Percentiles rank a stretch among this genome's conserved stretches.
Evolutionary conservation across 2,797 vertebrate species (phyloP).

Genomic region (Anas acuta): DNA sequence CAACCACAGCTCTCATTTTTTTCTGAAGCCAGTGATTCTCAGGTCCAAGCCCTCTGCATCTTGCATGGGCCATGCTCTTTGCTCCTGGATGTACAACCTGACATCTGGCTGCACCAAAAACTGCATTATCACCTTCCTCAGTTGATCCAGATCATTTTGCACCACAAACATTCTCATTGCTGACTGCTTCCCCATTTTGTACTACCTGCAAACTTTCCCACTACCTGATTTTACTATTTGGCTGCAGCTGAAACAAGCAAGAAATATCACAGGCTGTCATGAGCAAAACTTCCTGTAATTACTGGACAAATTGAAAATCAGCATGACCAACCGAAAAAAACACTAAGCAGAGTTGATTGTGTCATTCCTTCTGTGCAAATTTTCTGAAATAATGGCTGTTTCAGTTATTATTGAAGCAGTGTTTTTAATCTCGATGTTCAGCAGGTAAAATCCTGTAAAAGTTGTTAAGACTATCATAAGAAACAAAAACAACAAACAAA

Average conservation of each 20-base stretch:
- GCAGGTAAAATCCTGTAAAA: not conserved
- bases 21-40: not conserved
- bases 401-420: not conserved
- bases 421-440: not conserved
- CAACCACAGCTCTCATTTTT: not conserved
- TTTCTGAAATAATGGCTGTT: not conserved
- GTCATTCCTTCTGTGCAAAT: not conserved
- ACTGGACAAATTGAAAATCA: not conserved
- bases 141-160: not conserved
- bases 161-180: not conserved
- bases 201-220: not conserved
- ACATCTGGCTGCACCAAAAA: not conserved
- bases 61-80: not conserved
- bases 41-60: not conserved
- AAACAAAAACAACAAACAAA: not conserved
- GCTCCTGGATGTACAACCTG: rapidly evolving
- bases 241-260: not conserved
- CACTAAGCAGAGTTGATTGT: not conserved
- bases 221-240: not conserved
- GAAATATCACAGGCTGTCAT: not conserved
- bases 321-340: not conserved
- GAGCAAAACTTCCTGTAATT: not conserved
- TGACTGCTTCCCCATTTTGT: not conserved
- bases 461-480: not conserved
- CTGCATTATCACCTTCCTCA: rapidly evolving